Conservation (phyloP, 1,140 invertebrate genomes). For the Helicoverpa zea region DNA sequence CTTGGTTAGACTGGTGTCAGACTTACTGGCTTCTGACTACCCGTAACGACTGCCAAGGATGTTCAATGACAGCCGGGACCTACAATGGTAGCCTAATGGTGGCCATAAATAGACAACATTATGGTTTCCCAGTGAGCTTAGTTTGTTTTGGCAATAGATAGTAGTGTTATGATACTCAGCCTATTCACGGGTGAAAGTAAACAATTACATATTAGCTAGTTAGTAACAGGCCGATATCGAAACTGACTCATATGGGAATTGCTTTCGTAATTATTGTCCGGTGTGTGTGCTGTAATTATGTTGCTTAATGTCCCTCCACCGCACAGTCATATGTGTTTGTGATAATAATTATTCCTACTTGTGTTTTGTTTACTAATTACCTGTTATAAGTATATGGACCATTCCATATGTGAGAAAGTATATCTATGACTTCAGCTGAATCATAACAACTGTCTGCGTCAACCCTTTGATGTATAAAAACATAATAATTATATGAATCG, state of each 20-base stretch:
- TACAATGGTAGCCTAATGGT: too few relatives aligned
- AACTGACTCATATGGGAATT: slow-evolving; percentile 12
- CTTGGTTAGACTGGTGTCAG: too few relatives aligned
- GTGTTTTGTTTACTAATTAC: not conserved
- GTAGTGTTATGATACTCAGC: slow-evolving; percentile 28
- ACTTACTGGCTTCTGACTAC: too few relatives aligned
- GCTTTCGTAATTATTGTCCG: slow-evolving; percentile 25
- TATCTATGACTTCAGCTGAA: too few relatives aligned
- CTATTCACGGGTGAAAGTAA: slow-evolving; percentile 28
- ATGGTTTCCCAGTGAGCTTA: slow-evolving; percentile 21
- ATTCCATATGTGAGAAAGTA: not conserved
- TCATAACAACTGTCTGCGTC: too few relatives aligned
- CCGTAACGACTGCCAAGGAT: too few relatives aligned
- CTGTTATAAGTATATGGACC: not conserved
- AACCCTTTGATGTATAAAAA: too few relatives aligned
- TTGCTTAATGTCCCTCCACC: not conserved
- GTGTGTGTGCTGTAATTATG: slow-evolving; percentile 8
- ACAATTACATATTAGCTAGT: slow-evolving; percentile 4
- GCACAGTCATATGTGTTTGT: not conserved
- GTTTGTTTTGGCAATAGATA: slow-evolving; percentile 34
- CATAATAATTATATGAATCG: too few relatives aligned
- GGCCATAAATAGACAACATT: slow-evolving; percentile 49
- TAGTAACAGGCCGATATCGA: slow-evolving; percentile 1
- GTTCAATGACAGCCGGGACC: too few relatives aligned
- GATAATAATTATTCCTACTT: slow-evolving; percentile 1